Conservation (phyloP, 2,113 vertebrate species). For the Guaruba guarouba region DNA sequence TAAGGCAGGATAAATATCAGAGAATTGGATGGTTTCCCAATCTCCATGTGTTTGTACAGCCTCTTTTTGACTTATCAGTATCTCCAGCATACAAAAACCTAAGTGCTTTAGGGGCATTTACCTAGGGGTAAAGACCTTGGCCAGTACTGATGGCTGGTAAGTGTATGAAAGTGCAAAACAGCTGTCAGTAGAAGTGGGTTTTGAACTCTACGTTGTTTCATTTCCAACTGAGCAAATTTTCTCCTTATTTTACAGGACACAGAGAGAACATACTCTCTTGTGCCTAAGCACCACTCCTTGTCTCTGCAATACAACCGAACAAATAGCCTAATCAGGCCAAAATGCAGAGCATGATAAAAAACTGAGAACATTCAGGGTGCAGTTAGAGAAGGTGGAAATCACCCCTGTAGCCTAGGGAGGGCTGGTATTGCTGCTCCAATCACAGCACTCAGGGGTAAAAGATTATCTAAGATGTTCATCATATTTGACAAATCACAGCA, state of each 20-base stretch:
- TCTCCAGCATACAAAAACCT: not conserved
- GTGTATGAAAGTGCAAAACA: not conserved
- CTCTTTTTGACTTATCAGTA: not conserved
- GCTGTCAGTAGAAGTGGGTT: constrained; percentile 3
- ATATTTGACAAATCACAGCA: too few relatives aligned
- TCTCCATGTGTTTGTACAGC: not conserved
- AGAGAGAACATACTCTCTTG: constrained; percentile 26
- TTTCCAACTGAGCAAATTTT: constrained; percentile 56
- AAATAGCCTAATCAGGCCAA: constrained; percentile 55
- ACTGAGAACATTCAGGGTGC: not conserved
- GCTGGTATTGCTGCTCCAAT: not conserved
- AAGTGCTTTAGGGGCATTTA: not conserved
- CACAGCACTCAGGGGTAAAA: not conserved
- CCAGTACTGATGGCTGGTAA: not conserved
- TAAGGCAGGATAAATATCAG: not conserved
- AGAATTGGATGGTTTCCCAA: not conserved
- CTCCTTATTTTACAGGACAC: constrained; percentile 5
- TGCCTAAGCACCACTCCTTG: constrained; percentile 5
- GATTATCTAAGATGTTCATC: not conserved
- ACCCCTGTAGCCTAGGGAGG: not conserved
- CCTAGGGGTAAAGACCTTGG: not conserved
- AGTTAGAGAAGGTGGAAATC: not conserved
- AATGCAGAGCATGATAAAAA: constrained; percentile 49
- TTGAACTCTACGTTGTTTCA: constrained; percentile 29
- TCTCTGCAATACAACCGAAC: constrained; percentile 42